Evolutionary conservation across 1,140 invertebrate species (phyloP), one percentile per base, ranked within the genome.

Genomic region (Chironomus striatipennis): DNA sequence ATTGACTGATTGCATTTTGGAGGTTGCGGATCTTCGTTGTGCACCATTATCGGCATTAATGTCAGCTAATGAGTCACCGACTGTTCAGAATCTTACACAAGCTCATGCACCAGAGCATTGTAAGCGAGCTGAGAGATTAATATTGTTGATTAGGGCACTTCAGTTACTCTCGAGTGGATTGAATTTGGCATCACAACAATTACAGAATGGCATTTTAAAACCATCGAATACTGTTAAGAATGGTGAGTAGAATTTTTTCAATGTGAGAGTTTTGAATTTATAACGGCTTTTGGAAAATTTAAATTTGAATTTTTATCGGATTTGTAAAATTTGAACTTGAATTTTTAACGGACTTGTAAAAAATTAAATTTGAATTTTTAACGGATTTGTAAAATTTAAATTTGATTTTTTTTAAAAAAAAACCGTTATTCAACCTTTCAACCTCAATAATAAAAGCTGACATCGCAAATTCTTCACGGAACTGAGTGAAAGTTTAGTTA

Each of bases 151-250:
- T 47, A 82, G 92, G 77, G 94, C 94, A 0, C 85, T 99, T 74
- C 96, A 98, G 80, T 88, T 98, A 81, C 86, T 99, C 1, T 94
- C 95, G 73, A 95, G 95, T 8, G 95, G 96, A 7, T 86, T 99
- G 74, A 90, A 91, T 76, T 86, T 98, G 57, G 96, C 98, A 7
- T 92, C 93, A 24, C 89, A 93, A 77, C 93, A 98, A 82, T 87
- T 98, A 72, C 90, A 91, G 78, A 85, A 87, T 73, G 90, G 92
- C 43, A 88, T 90, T 78, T 86, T 99, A 17, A 92, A 96, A 78
- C 94, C 95, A 64, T 97, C 96, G 17, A 88, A 90, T 64, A 92
- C 91, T 77, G 96, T 99, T 1, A 95, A 94, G 84, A 90, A 89
- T 81, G 92, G 93, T 96, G 81, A 85, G 73, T 74, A 9, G n/a